Evolutionary conservation across 2,888 invertebrate genomes (phyloP), one percentile per base, ranked within the genome.

Genomic region (Conops quadrifasciatus): DNA sequence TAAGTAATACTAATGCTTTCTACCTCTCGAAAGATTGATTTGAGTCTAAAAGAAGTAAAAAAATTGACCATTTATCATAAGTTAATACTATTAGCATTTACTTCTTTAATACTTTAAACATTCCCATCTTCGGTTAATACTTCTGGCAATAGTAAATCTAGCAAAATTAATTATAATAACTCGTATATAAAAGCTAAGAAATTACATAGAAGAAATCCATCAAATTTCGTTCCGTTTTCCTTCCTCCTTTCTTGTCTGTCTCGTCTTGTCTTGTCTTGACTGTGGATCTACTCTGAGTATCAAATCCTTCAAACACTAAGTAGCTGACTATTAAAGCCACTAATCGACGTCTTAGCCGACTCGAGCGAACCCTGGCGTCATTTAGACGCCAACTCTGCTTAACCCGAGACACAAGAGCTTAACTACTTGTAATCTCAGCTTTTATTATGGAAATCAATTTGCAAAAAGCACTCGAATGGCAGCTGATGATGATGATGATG

Each of bases 391-490:
- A 43, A 19, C 47, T 13, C 45, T 43, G 53, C 56, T 36, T 19
- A 19, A 47, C 24, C 64, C 49, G 28, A 47, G 36, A 30, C 30
- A 30, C 30, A 53, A 65, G 16, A 28, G 26, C 51, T 65, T 65
- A 49, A 51, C 21, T n/a, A 49, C 49, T 53, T 24, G 64, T 51
- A 66, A 66, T 66, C 66, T 30, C 53, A 30, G 56, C 51, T 66
- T 53, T 56, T 66, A 43, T 53, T 66, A 66, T 66, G 66, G 56
- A 66, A 66, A 56, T 66, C 66, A 66, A 66, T 66, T 66, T 65
- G 9, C 30, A 21, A 43, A 58, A 62, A 60, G 72, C 72, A 24
- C 58, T 58, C 58, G 58, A 58, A 58, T 11, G 2, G 26, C 15
- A 15, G 26, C 49, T n/a, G 49, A 49, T 13, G 11, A 49, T 49